A percentile compares a stretch with the other conserved stretches of the same genome.
Evolutionary conservation across 1,140 invertebrate genomes (phyloP).

Genomic region (Pantala flavescens): DNA sequence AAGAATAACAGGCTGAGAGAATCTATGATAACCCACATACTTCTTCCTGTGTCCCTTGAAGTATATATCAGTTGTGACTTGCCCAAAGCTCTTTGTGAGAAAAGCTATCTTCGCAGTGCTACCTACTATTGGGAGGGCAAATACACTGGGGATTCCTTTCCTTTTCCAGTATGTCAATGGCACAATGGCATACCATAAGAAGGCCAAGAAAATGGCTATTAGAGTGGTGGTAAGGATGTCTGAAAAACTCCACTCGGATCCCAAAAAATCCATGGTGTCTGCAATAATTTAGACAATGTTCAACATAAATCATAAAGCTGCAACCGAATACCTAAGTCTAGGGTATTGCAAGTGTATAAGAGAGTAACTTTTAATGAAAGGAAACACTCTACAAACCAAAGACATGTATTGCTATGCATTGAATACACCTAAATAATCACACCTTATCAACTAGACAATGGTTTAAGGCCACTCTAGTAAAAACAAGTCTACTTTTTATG

Average conservation of each 20-base stretch:
- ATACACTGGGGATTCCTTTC: neutral
- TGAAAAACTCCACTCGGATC: neutral
- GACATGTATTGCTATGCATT: too few relatives aligned
- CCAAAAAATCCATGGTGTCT: neutral
- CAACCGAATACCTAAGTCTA: too few relatives aligned
- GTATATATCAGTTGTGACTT: neutral
- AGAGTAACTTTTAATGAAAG: too few relatives aligned
- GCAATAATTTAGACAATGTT: too few relatives aligned
- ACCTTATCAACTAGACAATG: too few relatives aligned
- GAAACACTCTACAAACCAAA: too few relatives aligned
- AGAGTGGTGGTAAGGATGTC: neutral
- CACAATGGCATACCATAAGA: constrained; percentile 12
- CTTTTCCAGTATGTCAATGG: neutral
- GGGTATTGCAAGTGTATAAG: too few relatives aligned
- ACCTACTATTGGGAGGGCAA: neutral
- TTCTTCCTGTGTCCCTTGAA: neutral
- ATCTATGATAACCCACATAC: constrained; percentile 16
- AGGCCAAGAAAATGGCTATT: neutral
- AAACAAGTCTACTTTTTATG: too few relatives aligned
- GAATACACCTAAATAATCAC: too few relatives aligned
- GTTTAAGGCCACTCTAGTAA: too few relatives aligned
- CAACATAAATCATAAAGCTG: too few relatives aligned
- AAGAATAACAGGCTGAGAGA: constrained; percentile 12
- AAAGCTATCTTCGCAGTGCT: neutral
- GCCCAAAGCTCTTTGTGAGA: neutral